These are phyloP conservation scores for Ornithorhynchus anatinus DNA, from an alignment of 2,113 vertebrate genomes.

Conservation along the genomic window DNA sequence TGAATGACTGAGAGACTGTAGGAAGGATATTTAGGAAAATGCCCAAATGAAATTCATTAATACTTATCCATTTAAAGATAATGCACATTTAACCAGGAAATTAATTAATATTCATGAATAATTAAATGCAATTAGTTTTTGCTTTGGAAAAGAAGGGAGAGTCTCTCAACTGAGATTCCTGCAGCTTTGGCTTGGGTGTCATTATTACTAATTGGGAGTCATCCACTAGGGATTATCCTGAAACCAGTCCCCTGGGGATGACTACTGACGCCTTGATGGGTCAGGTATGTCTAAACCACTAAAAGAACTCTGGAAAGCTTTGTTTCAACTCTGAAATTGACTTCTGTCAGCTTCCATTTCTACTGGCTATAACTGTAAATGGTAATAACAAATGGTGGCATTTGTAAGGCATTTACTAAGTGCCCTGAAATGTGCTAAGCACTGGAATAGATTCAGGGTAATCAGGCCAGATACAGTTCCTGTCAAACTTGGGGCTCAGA, in stretches of 20 bases:
- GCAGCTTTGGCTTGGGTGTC: slow-evolving; percentile 18
- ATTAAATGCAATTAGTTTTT: neutral
- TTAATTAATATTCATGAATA: slow-evolving; percentile 1
- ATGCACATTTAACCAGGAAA: neutral
- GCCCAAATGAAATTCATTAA: neutral
- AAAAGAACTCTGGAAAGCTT: neutral
- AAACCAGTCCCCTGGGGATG: neutral
- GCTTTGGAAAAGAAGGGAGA: neutral
- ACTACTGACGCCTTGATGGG: neutral
- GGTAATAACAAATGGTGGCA: no score
- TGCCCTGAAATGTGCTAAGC: no score
- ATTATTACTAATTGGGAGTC: neutral
- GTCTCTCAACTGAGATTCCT: neutral
- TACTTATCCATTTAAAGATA: slow-evolving; percentile 5
- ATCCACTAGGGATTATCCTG: neutral
- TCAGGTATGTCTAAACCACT: slow-evolving; percentile 17
- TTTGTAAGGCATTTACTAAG: no score
- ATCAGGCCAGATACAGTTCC: no score
- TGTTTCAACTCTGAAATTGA: no score
- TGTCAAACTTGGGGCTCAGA: no score
- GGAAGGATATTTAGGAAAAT: slow-evolving; percentile 6
- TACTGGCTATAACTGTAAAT: no score
- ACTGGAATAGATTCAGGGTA: no score
- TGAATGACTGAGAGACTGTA: neutral
- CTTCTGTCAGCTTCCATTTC: no score